These are phyloP conservation scores for Graphium colonna DNA, from an alignment of 2,888 invertebrate species.

Conservation along the genomic window DNA sequence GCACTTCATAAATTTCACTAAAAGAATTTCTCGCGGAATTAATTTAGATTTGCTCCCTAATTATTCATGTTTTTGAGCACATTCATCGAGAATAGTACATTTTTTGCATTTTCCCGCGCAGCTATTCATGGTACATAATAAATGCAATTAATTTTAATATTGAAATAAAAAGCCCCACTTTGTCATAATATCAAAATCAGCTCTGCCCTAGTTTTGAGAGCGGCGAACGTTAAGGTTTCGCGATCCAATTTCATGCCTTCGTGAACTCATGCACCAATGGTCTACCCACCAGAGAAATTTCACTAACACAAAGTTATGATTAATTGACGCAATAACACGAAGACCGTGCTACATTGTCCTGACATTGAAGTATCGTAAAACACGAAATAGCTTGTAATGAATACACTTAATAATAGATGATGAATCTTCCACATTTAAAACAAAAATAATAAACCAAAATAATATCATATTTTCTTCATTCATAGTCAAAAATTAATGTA, in stretches of 20 bases:
- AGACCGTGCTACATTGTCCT: constrained; percentile 53
- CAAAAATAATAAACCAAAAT: not conserved
- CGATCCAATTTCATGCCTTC: constrained; percentile 76
- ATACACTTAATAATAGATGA: no score
- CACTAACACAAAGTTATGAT: constrained; percentile 77
- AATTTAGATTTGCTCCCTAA: constrained; percentile 24
- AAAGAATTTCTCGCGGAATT: constrained; percentile 22
- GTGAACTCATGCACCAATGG: constrained; percentile 72
- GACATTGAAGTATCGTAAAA: constrained; percentile 35
- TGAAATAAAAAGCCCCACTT: constrained; percentile 24
- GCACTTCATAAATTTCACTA: constrained; percentile 20
- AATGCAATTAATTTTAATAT: constrained; percentile 28
- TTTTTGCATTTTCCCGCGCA: constrained; percentile 23
- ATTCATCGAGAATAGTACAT: constrained; percentile 16
- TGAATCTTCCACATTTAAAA: constrained; percentile 1
- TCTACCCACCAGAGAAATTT: constrained; percentile 68
- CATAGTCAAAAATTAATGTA: not conserved
- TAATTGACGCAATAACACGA: constrained; percentile 75
- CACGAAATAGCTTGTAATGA: not conserved
- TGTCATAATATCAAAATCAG: constrained; percentile 51
- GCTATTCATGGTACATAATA: constrained; percentile 24
- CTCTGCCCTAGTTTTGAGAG: constrained; percentile 57
- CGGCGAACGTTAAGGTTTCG: constrained; percentile 58
- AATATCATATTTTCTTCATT: not conserved
- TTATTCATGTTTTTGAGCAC: constrained; percentile 20